These are phyloP conservation scores for Pipa parva DNA, from an alignment of 2,113 vertebrate genomes.

Conservation along the genomic window DNA sequence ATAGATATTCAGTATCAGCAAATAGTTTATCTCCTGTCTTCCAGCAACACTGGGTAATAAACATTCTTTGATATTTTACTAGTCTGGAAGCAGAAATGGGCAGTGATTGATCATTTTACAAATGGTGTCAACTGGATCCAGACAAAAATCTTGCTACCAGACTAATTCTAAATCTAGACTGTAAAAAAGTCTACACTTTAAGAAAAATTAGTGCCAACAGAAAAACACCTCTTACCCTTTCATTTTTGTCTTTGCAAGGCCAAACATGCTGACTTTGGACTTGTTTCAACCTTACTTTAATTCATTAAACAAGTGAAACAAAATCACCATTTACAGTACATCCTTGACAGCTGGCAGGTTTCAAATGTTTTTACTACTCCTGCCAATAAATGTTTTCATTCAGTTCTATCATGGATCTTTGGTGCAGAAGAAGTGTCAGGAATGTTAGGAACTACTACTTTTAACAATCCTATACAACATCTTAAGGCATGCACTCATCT, in stretches of 20 bases:
- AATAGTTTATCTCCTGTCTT: constrained; percentile 40
- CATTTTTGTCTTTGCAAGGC: constrained; percentile 74
- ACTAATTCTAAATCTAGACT: constrained; percentile 21
- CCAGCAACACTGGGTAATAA: constrained; percentile 20
- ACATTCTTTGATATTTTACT: constrained; percentile 31
- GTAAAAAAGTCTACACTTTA: constrained; percentile 59
- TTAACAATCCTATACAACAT: constrained; percentile 56
- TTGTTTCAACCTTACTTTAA: constrained; percentile 76
- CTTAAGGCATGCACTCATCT: constrained; percentile 48
- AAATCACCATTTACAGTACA: constrained; percentile 80
- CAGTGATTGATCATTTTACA: constrained; percentile 26
- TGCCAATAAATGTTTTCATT: constrained; percentile 69
- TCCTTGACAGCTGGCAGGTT: constrained; percentile 78
- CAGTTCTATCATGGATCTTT: constrained; percentile 68
- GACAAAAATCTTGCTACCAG: constrained; percentile 23
- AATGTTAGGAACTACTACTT: constrained; percentile 59
- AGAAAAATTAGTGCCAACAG: constrained; percentile 62
- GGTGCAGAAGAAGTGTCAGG: constrained; percentile 57
- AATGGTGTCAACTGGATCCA: constrained; percentile 28
- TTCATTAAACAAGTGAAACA: constrained; percentile 79
- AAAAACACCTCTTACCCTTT: constrained; percentile 63
- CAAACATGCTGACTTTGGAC: constrained; percentile 86
- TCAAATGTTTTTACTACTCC: constrained; percentile 66
- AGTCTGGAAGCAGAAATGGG: constrained; percentile 20
- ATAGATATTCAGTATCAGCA: constrained; percentile 29